Conservation (phyloP, 2,888 invertebrate species). For the Sarcophaga variegata region DNA sequence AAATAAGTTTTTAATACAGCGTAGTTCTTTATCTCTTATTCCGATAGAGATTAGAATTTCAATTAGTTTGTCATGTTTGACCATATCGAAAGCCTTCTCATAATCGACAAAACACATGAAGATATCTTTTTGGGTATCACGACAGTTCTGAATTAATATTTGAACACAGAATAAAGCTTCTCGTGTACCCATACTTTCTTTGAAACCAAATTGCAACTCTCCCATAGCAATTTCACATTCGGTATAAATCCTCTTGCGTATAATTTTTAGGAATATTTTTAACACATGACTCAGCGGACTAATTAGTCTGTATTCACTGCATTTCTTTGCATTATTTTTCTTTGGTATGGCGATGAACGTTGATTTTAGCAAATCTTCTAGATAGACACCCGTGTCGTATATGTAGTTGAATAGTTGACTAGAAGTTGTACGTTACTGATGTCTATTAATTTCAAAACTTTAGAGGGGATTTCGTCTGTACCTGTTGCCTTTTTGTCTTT, state of each 20-base stretch:
- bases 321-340: slow-evolving; percentile 15
- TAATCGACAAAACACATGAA: slow-evolving; percentile 1
- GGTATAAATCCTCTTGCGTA: slow-evolving; percentile 8
- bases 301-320: slow-evolving; percentile 12
- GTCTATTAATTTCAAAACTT: neutral
- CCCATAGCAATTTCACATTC: slow-evolving; percentile 35
- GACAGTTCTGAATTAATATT: slow-evolving; percentile 2
- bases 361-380: neutral
- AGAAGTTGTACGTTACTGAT: neutral
- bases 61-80: slow-evolving; percentile 7
- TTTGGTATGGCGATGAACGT: neutral
- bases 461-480: neutral
- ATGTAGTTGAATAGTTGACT: slow-evolving; percentile 1
- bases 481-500: neutral
- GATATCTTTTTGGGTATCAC: neutral
- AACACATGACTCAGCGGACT: slow-evolving; percentile 26
- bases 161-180: slow-evolving; percentile 24
- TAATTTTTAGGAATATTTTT: slow-evolving; percentile 29
- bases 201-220: slow-evolving; percentile 43
- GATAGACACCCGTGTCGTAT: neutral
- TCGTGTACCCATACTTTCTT: slow-evolving; percentile 32
- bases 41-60: slow-evolving; percentile 15
- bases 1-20: slow-evolving; percentile 13
- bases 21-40: slow-evolving; percentile 10
- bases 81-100: neutral